These are phyloP conservation scores for Carterocephalus palaemon DNA, from an alignment of 2,888 invertebrate species.

Conservation along the genomic window DNA sequence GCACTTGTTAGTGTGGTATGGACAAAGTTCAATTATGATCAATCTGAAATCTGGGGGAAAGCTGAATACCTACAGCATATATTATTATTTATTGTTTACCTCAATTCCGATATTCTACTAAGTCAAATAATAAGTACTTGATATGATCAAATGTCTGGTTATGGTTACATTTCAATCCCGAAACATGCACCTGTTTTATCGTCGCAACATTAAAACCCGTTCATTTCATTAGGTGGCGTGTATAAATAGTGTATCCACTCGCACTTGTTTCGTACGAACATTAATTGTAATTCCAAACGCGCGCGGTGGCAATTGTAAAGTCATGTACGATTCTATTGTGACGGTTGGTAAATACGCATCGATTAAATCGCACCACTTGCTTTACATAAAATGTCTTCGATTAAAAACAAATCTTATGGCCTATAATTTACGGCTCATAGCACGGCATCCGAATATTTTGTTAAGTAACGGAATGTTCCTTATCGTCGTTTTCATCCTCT, in stretches of 20 bases:
- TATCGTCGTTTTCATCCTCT: background rate
- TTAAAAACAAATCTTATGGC: background rate
- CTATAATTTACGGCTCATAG: background rate
- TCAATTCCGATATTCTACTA: too few relatives aligned
- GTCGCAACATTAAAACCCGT: constrained; percentile 11
- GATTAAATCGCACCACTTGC: constrained; percentile 34
- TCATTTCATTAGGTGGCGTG: constrained; percentile 17
- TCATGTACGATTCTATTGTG: constrained; percentile 39
- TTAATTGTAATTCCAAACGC: constrained; percentile 9
- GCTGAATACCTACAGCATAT: too few relatives aligned
- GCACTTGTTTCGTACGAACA: constrained; percentile 1
- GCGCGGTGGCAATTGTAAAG: constrained; percentile 32
- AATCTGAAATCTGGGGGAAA: too few relatives aligned
- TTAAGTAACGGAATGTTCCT: constrained; percentile 7
- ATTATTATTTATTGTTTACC: constrained; percentile 11
- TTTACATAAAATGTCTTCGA: constrained; percentile 18
- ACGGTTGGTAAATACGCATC: constrained; percentile 49
- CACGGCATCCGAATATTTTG: background rate
- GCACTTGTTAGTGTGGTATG: too few relatives aligned
- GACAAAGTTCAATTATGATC: constrained; percentile 5
- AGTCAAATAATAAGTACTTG: too few relatives aligned
- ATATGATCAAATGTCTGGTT: constrained; percentile 8
- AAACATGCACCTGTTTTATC: too few relatives aligned
- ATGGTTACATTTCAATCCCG: too few relatives aligned
- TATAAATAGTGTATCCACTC: constrained; percentile 4